Evolutionary conservation across 1,140 invertebrate genomes (phyloP).

Genomic region (Physella acuta): DNA sequence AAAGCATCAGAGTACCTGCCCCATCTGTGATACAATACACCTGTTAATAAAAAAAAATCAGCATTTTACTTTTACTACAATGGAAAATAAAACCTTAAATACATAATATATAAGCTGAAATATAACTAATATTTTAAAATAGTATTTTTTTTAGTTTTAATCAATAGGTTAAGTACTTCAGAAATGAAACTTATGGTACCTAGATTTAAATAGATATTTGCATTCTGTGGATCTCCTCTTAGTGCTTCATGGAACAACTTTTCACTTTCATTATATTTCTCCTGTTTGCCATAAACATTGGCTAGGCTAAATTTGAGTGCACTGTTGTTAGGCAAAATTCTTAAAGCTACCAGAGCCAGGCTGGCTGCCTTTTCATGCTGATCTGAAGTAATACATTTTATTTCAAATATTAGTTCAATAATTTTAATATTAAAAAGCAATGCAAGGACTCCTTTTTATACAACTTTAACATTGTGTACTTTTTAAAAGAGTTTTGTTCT

Average conservation of each 20-base stretch:
- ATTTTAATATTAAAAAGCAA: not conserved
- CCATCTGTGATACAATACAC: conserved; percentile 92
- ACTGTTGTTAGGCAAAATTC: conserved; percentile 69
- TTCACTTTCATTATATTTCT: conserved; percentile 77
- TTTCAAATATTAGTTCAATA: not conserved
- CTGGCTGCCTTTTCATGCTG: conserved; percentile 71
- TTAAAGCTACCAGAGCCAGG: conserved; percentile 71
- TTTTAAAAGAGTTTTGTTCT: not conserved
- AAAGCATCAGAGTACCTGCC: conserved; percentile 75
- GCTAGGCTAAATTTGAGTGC: conserved; percentile 81
- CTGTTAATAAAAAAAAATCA: conserved; percentile 62
- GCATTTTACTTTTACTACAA: not conserved
- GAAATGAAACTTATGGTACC: conserved; percentile 65
- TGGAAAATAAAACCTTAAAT: not conserved
- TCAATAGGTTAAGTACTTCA: too few relatives aligned
- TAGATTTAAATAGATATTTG: conserved; percentile 81
- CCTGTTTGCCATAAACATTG: conserved; percentile 83
- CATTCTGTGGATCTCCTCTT: conserved; percentile 68
- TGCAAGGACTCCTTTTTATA: not conserved
- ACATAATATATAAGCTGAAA: not conserved
- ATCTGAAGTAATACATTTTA: too few relatives aligned
- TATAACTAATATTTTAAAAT: not conserved
- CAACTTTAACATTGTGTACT: not conserved
- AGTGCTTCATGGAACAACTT: conserved; percentile 77
- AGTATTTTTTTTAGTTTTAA: not conserved